Evolutionary conservation across 2,888 invertebrate genomes (phyloP), one percentile per base, ranked within the genome.

Genomic region (Cistogaster globosa): DNA sequence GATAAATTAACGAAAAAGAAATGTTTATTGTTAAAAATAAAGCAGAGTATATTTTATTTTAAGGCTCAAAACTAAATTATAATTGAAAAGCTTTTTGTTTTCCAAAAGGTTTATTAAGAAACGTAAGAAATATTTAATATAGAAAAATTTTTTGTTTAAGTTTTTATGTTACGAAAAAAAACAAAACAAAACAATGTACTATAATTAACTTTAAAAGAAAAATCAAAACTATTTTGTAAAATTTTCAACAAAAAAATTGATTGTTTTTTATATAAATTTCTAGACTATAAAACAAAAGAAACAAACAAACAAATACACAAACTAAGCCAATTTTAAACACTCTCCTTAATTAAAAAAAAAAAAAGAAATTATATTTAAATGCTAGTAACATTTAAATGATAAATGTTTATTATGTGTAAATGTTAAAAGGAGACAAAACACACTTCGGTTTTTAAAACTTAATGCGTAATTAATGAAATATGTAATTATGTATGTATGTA

Each of bases 211-310:
- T 85, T 79, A 48, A 82, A 81, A 26, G 4, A 32, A 65, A 78
- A 69, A 60, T 26, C n/a, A 81, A 78, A 32, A 62, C 75, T 85
- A 79, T 85, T 85, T 85, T 85, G 82, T 85, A 83, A 82, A 82
- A 69, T 85, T 85, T 84, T 84, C 77, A 79, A 75, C 51, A 58
- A 32, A 51, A 42, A 75, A 55, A 79, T 65, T 68, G 68, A 68
- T 68, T 82, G 72, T 77, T 84, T 81, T 84, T 78, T 81, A 71
- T 75, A 79, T 69, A 38, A 71, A 69, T 58, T 81, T 81, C 77
- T 85, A 85, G 77, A 71, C 79, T 79, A 74, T 58, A 81, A 55
- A 55, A 80, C 14, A 55, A 57, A 78, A 84, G 78, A 55, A 55
- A 80, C n/a, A 60, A 51, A 78, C 81, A 69, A 22, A 79, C 16